A percentile compares a stretch with the other conserved stretches of the same genome.
phyloP scores from a whole-genome alignment of 2,888 invertebrate species.

The Agonopterix heracliana region DNA sequence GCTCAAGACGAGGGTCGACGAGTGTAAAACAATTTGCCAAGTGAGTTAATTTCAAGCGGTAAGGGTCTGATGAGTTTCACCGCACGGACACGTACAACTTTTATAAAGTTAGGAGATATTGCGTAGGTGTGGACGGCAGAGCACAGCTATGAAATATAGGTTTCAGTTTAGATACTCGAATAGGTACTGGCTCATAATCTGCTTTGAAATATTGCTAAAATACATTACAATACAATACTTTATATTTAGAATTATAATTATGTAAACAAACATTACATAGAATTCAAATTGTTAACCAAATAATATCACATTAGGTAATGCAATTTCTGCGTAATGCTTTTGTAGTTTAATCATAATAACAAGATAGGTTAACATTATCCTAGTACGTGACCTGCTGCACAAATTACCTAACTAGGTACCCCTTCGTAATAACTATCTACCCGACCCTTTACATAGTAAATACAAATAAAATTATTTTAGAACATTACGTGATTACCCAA shows the following conservation, averaged over 20 bases:
- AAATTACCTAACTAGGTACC: slow-evolving; percentile 17
- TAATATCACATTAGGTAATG: no score
- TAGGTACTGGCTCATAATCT: no score
- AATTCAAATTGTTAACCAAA: no score
- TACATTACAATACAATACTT: no score
- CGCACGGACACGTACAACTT: slow-evolving; percentile 18
- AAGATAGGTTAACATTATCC: slow-evolving; percentile 25
- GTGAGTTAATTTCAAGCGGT: slow-evolving; percentile 41
- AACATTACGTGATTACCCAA: no score
- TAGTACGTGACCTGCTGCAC: slow-evolving; percentile 26
- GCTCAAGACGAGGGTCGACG: slow-evolving; percentile 45
- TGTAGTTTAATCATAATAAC: slow-evolving; percentile 20
- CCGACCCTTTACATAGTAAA: neutral
- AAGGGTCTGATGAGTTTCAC: slow-evolving; percentile 19
- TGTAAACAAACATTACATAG: no score
- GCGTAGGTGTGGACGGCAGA: neutral
- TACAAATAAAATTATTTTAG: neutral
- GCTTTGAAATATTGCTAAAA: no score
- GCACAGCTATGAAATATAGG: no score
- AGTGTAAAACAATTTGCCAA: slow-evolving; percentile 58
- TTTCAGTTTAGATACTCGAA: no score
- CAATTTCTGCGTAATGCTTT: slow-evolving; percentile 10
- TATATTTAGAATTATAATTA: no score
- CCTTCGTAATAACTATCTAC: neutral
- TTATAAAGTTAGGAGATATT: slow-evolving; percentile 16